phyloP scores from a whole-genome alignment of 1,140 invertebrate genomes.

The Trissolcus basalis region DNA sequence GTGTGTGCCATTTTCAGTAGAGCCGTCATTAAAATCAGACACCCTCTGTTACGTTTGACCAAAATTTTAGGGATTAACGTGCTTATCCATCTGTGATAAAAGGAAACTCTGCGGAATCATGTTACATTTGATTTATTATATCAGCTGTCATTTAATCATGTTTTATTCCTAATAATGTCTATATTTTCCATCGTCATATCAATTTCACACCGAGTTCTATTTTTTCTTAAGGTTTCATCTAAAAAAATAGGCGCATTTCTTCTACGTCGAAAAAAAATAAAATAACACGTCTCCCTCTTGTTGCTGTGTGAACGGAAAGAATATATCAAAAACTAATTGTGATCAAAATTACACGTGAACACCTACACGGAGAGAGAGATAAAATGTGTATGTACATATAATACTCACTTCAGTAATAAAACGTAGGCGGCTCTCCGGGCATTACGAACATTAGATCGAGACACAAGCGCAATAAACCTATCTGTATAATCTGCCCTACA shows the following conservation, averaged over 20 bases:
- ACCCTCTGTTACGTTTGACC: conserved; percentile 58
- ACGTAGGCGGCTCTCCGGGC: conserved; percentile 60
- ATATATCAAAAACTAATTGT: conserved; percentile 54
- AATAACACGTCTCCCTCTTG: no score
- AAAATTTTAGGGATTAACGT: conserved; percentile 50
- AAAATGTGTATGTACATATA: conserved; percentile 46
- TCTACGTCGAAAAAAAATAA: no score
- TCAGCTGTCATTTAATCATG: conserved; percentile 5
- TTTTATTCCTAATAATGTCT: not conserved
- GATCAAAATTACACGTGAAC: conserved; percentile 46
- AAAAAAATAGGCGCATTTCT: no score
- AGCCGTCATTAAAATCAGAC: conserved; percentile 71
- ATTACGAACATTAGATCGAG: conserved; percentile 77
- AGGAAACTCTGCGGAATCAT: conserved; percentile 35
- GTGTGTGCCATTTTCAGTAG: conserved; percentile 64
- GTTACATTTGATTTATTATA: conserved; percentile 37
- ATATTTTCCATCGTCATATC: not conserved
- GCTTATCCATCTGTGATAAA: conserved; percentile 61
- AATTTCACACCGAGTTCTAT: no score
- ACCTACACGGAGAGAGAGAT: conserved; percentile 17
- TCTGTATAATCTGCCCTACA: conserved; percentile 78
- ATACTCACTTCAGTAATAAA: conserved; percentile 60
- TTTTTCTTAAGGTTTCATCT: no score
- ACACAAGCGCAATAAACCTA: conserved; percentile 77
- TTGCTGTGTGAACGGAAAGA: not conserved